Evolutionary conservation across 2,888 invertebrate genomes (phyloP), one percentile per base, ranked within the genome.

Genomic region (Xestia xanthographa): DNA sequence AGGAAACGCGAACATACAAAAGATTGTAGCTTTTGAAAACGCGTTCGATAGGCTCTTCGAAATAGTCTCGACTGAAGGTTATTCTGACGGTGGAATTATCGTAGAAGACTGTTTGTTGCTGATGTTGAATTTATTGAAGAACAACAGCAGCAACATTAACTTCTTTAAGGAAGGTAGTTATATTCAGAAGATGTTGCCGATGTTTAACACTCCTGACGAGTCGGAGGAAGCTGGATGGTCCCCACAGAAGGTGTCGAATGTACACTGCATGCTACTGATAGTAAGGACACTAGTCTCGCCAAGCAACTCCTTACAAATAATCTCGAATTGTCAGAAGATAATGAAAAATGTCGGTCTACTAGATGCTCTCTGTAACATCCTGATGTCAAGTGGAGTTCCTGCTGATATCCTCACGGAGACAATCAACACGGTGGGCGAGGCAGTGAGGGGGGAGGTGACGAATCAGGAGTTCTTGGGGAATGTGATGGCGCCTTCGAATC

Each of bases 11-110:
- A 99, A 99, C 93, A 99, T 99, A 89, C 99, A 99, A 94, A 99
- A 99, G 96, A 99, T 99, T 90, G 99, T 99, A 0, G 99, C 99
- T 0, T 99, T 99, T 93, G 99, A 99, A 94, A 99, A 99, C 95
- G 99, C 99, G 0, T 99, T 99, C 92, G 99, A 99, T 94, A 97
- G 98, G 86, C 96, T 99, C 45, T 98, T 99, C 88, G 99, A 99
- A 92, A 99, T 99, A 17, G 98, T 99, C 20, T 97, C 97, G 4
- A 98, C 98, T 77, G 99, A 99, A 94, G 99, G 99, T 6, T 98
- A 98, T 88, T 98, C 98, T 2, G 99, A 99, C 92, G 99, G 99
- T 66, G 99, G 99, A 81, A 99, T 99, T 73, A 99, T 99, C 0
- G 99, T 99, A 0, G 99, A 99, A 97, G 99, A 99, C 95, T 99